These are phyloP conservation scores for Thera obeliscata DNA, from an alignment of 2,888 invertebrate genomes.

Conservation along the genomic window DNA sequence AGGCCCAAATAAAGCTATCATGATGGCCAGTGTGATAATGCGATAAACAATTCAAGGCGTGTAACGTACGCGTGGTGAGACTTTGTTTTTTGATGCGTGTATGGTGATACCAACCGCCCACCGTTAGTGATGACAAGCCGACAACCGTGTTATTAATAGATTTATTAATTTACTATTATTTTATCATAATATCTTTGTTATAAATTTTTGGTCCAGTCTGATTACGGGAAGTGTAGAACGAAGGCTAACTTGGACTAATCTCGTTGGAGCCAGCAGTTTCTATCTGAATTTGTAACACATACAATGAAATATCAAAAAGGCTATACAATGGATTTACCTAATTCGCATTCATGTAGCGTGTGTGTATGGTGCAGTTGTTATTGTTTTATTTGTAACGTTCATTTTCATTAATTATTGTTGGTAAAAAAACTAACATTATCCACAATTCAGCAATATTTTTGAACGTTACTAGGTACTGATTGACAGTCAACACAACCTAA, in stretches of 20 bases:
- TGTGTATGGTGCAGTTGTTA: no score
- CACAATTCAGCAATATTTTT: no score
- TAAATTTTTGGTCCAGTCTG: background rate
- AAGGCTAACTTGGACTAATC: background rate
- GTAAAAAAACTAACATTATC: no score
- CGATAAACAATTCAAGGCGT: slow-evolving; percentile 24
- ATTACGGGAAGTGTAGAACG: background rate
- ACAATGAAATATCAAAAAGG: no score
- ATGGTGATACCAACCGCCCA: slow-evolving; percentile 21
- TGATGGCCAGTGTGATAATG: slow-evolving; percentile 18
- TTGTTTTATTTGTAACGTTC: no score
- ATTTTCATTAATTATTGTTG: no score
- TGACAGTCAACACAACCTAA: no score
- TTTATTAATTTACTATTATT: background rate
- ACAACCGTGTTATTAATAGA: slow-evolving; percentile 6
- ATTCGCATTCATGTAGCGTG: no score
- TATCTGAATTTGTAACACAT: no score
- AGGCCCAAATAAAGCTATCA: slow-evolving; percentile 25
- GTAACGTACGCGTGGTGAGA: slow-evolving; percentile 24
- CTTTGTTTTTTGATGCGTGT: slow-evolving; percentile 25
- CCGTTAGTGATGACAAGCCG: slow-evolving; percentile 6
- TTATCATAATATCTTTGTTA: background rate
- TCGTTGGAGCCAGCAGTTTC: background rate
- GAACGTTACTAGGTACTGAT: no score
- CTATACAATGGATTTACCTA: no score